phyloP scores from a whole-genome alignment of 2,888 invertebrate species.

The Sialis fuliginosa region DNA sequence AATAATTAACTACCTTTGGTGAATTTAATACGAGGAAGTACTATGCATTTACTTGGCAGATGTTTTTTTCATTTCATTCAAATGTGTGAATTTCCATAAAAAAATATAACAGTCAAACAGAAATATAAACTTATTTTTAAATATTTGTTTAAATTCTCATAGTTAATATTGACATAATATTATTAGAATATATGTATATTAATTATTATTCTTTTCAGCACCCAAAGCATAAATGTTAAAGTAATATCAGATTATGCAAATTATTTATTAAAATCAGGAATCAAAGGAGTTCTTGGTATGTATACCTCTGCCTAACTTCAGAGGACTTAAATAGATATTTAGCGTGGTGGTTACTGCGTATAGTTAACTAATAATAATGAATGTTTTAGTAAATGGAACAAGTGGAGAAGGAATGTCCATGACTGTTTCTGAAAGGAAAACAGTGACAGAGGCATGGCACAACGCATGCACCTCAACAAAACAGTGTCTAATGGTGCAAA shows the following conservation, averaged over 20 bases:
- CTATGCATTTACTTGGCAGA: too few relatives aligned
- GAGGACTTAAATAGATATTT: background rate
- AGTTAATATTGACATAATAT: too few relatives aligned
- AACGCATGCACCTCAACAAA: constrained; percentile 31
- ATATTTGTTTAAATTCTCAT: too few relatives aligned
- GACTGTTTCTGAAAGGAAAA: constrained; percentile 47
- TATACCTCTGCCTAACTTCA: background rate
- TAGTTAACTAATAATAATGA: background rate
- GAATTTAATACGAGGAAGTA: too few relatives aligned
- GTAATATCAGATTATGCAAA: constrained; percentile 40
- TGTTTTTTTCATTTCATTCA: too few relatives aligned
- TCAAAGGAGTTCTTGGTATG: constrained; percentile 51
- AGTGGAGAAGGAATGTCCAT: constrained; percentile 59
- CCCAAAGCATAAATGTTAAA: constrained; percentile 29
- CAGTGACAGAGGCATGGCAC: constrained; percentile 44
- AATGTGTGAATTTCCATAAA: too few relatives aligned
- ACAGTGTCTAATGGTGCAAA: constrained; percentile 49
- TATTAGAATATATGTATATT: background rate
- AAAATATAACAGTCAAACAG: background rate
- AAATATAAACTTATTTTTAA: background rate
- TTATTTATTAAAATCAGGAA: constrained; percentile 37
- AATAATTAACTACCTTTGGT: too few relatives aligned
- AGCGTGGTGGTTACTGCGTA: too few relatives aligned
- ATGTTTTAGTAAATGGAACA: constrained; percentile 53
- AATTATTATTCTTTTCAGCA: constrained; percentile 12